Conservation (phyloP, 1,140 invertebrate species). For the Magallana angulata region DNA sequence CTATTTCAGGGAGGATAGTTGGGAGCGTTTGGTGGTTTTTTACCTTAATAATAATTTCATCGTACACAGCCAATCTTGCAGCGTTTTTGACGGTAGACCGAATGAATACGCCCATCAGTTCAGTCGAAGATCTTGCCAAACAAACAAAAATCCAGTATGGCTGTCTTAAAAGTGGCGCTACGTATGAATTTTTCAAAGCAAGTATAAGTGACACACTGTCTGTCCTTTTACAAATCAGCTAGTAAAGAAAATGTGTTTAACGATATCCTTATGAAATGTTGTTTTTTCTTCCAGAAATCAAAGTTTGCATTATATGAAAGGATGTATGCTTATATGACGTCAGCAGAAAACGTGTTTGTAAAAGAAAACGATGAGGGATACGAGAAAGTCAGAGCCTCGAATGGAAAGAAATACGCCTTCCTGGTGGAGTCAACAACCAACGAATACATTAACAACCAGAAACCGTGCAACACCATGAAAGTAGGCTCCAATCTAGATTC, state of each 20-base stretch:
- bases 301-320: slow-evolving; percentile 93
- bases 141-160: slow-evolving; percentile 78
- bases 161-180: slow-evolving; percentile 72
- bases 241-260: too few relatives aligned
- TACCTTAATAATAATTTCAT: slow-evolving; percentile 78
- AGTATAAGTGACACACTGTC: not conserved
- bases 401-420: slow-evolving; percentile 91
- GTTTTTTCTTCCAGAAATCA: slow-evolving; percentile 85
- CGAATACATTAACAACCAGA: slow-evolving; percentile 94
- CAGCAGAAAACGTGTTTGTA: slow-evolving; percentile 75
- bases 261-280: too few relatives aligned
- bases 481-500: slow-evolving; percentile 93
- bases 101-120: slow-evolving; percentile 77
- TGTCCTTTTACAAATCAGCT: too few relatives aligned
- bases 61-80: slow-evolving; percentile 79
- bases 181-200: slow-evolving; percentile 77
- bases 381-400: slow-evolving; percentile 67
- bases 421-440: slow-evolving; percentile 97
- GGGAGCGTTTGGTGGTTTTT: slow-evolving; percentile 79
- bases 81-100: slow-evolving; percentile 78
- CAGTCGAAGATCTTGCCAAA: slow-evolving; percentile 77
- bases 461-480: slow-evolving; percentile 96
- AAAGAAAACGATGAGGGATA: slow-evolving; percentile 70
- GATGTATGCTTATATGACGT: slow-evolving; percentile 97
- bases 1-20: slow-evolving; percentile 77